phyloP scores from a whole-genome alignment of 2,113 vertebrate species.

The Cochlearius cochlearius region DNA sequence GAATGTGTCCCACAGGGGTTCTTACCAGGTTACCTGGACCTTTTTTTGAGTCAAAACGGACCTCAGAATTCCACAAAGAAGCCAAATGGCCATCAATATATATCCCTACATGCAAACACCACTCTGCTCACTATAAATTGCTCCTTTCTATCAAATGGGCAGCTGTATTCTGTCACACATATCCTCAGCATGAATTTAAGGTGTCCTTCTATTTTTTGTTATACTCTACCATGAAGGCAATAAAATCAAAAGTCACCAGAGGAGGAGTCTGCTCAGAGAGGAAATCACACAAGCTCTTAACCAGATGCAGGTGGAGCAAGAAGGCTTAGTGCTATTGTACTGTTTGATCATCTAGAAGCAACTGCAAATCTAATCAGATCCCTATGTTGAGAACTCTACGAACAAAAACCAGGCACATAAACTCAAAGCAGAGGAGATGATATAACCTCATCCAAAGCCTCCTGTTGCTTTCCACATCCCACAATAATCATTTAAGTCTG shows the following conservation, averaged over 20 bases:
- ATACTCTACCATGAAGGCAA: neutral
- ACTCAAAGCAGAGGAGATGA: constrained; percentile 22
- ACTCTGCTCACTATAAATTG: neutral
- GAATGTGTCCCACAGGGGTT: neutral
- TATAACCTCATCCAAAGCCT: constrained; percentile 50
- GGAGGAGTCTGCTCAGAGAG: neutral
- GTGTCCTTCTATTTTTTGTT: neutral
- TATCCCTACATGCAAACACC: neutral
- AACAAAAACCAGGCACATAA: constrained; percentile 39
- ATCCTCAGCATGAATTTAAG: neutral
- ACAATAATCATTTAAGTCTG: constrained; percentile 37
- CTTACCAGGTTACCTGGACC: neutral
- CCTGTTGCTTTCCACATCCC: constrained; percentile 51
- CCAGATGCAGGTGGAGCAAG: constrained; percentile 37
- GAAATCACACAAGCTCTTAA: constrained; percentile 48
- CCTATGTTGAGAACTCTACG: neutral
- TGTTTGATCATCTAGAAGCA: constrained; percentile 52
- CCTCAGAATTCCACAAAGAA: neutral
- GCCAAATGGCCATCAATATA: neutral
- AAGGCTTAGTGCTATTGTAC: neutral
- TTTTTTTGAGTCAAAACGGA: neutral
- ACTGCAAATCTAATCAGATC: constrained; percentile 63
- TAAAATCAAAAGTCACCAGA: constrained; percentile 25
- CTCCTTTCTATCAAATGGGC: neutral
- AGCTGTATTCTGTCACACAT: neutral